Percentiles rank a stretch among this genome's conserved stretches.
These are phyloP conservation scores for Chymomyza procnemis DNA, from an alignment of 2,888 invertebrate genomes.

Conservation along the genomic window DNA sequence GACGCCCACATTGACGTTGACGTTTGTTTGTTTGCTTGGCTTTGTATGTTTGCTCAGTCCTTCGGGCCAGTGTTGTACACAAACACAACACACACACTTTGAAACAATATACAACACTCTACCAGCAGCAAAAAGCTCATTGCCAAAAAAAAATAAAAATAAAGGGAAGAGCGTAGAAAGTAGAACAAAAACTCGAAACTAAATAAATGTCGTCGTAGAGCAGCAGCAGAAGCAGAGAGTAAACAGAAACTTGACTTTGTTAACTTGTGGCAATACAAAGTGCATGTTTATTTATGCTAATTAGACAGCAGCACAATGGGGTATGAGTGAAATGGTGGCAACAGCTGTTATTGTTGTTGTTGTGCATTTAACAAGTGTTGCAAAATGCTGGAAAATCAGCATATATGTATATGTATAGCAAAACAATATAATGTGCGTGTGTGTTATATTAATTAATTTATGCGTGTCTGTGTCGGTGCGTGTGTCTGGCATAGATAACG, in stretches of 20 bases:
- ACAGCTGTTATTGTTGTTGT: slow-evolving; percentile 1
- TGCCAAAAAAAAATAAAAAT: background rate
- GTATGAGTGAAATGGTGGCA: background rate
- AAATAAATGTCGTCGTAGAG: slow-evolving; percentile 11
- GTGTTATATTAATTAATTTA: slow-evolving; percentile 41
- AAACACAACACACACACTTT: background rate
- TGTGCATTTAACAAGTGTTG: background rate
- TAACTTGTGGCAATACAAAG: background rate
- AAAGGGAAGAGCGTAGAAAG: background rate
- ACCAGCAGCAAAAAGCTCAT: background rate
- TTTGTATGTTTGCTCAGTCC: background rate
- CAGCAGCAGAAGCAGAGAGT: slow-evolving; percentile 8
- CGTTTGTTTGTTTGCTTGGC: slow-evolving; percentile 10
- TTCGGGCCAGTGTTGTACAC: background rate
- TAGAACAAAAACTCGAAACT: background rate
- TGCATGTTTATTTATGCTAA: slow-evolving; percentile 7
- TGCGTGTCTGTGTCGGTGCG: slow-evolving; percentile 40
- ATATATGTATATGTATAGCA: background rate
- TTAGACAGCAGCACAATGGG: background rate
- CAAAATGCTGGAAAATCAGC: background rate
- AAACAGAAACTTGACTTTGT: slow-evolving; percentile 5
- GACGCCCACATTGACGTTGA: background rate
- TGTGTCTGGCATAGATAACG: slow-evolving; percentile 60
- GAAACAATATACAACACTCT: background rate
- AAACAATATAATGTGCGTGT: background rate